Conservation (phyloP, 2,113 vertebrate species). For the Oryzias curvinotus region DNA sequence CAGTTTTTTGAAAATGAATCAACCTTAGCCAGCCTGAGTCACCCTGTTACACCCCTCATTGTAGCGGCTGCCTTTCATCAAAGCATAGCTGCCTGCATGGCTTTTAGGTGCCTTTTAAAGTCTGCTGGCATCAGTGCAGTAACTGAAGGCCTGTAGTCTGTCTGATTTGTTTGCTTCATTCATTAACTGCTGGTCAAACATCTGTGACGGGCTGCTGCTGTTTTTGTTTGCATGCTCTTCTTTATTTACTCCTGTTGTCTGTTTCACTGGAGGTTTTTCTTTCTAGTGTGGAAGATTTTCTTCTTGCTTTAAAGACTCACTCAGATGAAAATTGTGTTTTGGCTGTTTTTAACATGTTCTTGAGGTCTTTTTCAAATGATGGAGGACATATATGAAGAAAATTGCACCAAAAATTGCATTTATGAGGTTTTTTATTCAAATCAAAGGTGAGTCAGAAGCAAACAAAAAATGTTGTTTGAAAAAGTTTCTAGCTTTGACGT, state of each 20-base stretch:
- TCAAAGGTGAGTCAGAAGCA: too few species aligned
- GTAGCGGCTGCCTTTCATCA: not conserved
- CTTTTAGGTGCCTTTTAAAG: constrained; percentile 16
- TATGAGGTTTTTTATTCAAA: too few species aligned
- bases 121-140: constrained; percentile 40
- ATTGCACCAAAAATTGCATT: too few species aligned
- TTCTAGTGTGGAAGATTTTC: not conserved
- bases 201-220: constrained; percentile 42
- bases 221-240: constrained; percentile 26
- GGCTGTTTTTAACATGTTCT: too few species aligned
- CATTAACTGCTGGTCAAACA: constrained; percentile 55
- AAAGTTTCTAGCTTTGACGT: not conserved
- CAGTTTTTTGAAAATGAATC: too few species aligned
- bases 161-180: constrained; percentile 59
- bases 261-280: not conserved
- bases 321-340: too few species aligned
- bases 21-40: too few species aligned
- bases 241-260: not conserved
- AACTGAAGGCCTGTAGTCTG: constrained; percentile 42
- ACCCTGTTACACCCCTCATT: too few species aligned
- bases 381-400: too few species aligned
- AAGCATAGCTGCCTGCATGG: not conserved
- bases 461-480: too few species aligned
- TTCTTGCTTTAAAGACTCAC: not conserved
- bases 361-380: too few species aligned